These are phyloP conservation scores for Harmothoe impar DNA, from an alignment of 2,888 invertebrate species.

Conservation along the genomic window DNA sequence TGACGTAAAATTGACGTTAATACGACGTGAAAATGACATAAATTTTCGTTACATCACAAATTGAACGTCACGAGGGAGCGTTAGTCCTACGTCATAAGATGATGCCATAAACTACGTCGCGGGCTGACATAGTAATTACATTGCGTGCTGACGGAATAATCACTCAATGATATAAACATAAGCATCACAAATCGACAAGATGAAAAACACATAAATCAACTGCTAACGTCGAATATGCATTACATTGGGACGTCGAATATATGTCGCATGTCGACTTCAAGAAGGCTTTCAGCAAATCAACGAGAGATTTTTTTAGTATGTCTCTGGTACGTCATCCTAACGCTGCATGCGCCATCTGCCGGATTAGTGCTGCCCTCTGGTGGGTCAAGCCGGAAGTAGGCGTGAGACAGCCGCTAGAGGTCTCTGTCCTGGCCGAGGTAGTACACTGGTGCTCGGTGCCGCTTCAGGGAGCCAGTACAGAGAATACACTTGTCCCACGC, in stretches of 20 bases:
- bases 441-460: not conserved
- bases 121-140: no score
- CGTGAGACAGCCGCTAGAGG: not conserved
- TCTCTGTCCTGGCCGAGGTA: not conserved
- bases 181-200: no score
- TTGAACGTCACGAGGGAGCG: no score
- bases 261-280: conserved; percentile 11
- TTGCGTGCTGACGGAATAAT: no score
- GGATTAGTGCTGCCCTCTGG: conserved; percentile 20
- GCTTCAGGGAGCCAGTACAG: not conserved
- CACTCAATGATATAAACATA: no score
- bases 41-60: no score
- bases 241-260: not conserved
- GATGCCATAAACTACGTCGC: not conserved
- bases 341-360: conserved; percentile 15
- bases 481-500: no score
- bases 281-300: not conserved
- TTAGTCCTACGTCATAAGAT: not conserved
- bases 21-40: no score
- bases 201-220: no score
- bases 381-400: not conserved
- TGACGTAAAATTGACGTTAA: not conserved
- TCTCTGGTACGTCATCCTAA: not conserved
- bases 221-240: no score
- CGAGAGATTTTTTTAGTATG: not conserved